These are phyloP conservation scores for Hystrix brachyura DNA, from an alignment of 2,113 vertebrate genomes.

Conservation along the genomic window DNA sequence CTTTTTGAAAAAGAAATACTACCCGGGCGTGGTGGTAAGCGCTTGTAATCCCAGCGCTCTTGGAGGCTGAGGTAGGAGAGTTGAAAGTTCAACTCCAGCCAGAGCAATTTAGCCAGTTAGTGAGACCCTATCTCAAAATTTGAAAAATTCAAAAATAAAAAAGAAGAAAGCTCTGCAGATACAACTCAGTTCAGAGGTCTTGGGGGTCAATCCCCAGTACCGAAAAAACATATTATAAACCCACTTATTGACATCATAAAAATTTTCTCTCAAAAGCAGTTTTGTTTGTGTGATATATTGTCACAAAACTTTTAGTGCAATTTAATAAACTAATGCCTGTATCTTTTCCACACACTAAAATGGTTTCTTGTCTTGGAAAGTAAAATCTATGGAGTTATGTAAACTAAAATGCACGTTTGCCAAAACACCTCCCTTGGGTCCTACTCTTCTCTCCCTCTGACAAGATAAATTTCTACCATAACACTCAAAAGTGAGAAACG, in stretches of 20 bases:
- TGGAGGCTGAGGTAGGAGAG: neutral
- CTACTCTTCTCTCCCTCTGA: neutral
- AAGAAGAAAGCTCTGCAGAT: neutral
- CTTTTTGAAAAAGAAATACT: neutral
- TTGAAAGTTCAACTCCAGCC: neutral
- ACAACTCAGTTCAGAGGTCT: neutral
- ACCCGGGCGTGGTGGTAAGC: neutral
- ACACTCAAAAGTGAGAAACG: neutral
- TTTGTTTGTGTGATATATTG: neutral
- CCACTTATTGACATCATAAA: neutral
- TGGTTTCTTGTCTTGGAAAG: constrained; percentile 35
- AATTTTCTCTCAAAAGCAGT: neutral
- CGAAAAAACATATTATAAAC: neutral
- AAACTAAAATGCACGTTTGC: constrained; percentile 3
- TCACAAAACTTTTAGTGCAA: constrained; percentile 10
- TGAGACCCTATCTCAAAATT: neutral
- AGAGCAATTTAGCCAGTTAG: neutral
- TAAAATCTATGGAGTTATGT: constrained; percentile 23
- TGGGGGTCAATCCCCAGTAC: neutral
- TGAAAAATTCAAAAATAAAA: neutral
- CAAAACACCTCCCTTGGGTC: neutral
- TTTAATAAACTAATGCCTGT: neutral
- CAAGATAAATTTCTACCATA: neutral
- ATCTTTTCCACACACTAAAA: neutral
- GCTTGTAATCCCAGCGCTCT: neutral